Conservation (phyloP, 2,113 vertebrate genomes). For the Gnathonemus echidnorhynchus region DNA sequence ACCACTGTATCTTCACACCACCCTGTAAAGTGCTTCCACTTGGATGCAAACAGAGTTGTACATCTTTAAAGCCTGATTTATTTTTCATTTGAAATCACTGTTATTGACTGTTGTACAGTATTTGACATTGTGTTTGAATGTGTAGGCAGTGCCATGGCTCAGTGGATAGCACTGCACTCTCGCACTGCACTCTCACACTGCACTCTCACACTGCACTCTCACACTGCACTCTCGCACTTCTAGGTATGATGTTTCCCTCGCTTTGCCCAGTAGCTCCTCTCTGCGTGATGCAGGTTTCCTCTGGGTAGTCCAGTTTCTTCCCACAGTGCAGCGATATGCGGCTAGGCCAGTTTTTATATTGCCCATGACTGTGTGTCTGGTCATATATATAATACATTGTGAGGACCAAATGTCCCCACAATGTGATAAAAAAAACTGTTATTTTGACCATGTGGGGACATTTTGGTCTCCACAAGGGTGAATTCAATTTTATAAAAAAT, state of each 20-base stretch:
- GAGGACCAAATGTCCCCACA: not conserved
- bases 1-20: not conserved
- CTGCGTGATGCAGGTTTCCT: not conserved
- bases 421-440: not conserved
- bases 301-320: not conserved
- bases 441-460: no score
- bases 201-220: not conserved
- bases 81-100: not conserved
- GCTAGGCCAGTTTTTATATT: not conserved
- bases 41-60: not conserved
- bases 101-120: not conserved
- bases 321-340: not conserved
- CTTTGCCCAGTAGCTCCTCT: not conserved
- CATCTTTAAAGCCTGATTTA: not conserved
- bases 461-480: no score
- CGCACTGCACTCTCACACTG: not conserved
- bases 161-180: not conserved
- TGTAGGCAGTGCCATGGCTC: not conserved
- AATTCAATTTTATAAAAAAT: not conserved
- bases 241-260: not conserved
- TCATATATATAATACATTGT: not conserved
- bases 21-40: not conserved
- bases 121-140: not conserved
- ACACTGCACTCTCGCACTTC: not conserved
- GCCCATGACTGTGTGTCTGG: not conserved